Conservation (phyloP, 2,797 vertebrate genomes). For the Myotis findleyi region DNA sequence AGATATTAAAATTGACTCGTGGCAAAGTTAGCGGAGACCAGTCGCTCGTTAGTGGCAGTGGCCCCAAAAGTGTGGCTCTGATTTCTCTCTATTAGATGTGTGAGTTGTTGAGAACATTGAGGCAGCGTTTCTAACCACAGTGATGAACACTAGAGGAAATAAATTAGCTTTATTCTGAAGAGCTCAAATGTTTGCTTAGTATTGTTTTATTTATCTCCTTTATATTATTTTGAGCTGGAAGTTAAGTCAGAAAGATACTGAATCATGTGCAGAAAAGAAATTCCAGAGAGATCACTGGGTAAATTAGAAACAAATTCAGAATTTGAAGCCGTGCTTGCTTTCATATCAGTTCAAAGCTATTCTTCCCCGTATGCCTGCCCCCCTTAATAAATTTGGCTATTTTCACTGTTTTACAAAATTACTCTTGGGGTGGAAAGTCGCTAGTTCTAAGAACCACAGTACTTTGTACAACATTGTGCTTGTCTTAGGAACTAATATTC, state of each 20-base stretch:
- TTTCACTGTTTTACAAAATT: constrained; percentile 54
- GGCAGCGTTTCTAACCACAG: not conserved
- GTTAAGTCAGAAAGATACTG: not conserved
- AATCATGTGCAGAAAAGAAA: not conserved
- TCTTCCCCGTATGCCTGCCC: not conserved
- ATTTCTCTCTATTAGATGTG: not conserved
- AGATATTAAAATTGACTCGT: not conserved
- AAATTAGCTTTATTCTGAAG: constrained; percentile 33
- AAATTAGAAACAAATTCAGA: constrained; percentile 39
- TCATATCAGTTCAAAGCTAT: not conserved
- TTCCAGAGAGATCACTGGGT: not conserved
- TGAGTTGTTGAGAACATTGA: not conserved
- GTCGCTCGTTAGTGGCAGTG: not conserved
- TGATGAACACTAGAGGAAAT: not conserved
- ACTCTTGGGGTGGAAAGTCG: not conserved
- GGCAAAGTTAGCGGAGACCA: constrained; percentile 18
- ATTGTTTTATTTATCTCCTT: not conserved
- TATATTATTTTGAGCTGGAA: constrained; percentile 10
- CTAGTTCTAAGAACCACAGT: not conserved
- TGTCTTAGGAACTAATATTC: constrained; percentile 20
- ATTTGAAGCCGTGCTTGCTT: not conserved
- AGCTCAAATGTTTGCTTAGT: not conserved
- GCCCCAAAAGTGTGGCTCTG: not conserved
- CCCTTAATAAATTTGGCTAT: not conserved
- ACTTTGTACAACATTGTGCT: not conserved